Base-by-base conservation (phyloP, 2,888 invertebrate species). In the Orthosia gracilis region DNA sequence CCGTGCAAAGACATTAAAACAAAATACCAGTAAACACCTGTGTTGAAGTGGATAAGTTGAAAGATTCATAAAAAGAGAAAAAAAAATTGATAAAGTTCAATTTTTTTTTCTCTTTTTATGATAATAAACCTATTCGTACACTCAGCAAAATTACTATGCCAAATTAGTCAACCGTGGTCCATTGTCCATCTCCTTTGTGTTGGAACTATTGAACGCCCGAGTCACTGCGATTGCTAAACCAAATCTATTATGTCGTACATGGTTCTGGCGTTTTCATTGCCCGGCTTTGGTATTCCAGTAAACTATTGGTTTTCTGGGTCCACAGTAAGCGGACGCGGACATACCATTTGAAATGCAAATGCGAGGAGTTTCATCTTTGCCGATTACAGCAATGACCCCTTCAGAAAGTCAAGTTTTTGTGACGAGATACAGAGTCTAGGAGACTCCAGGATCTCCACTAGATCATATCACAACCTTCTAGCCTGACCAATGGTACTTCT, bases 131-230 rank as follows among this genome's bases (percentile, higher is more conserved):
- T 13, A 40, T 18, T 50, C 11, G 40, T 18, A 69, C 69, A 62
- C 21, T 40, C 18, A 49, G 26, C 40, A 55, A 69, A 69, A 0
- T 40, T 40, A 40, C 61, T 49, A 49, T 45, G 40, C 13, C 26
- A 49, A 69, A 69, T 61, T 55, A 62, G 61, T 7, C 4, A 45
- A 55, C 26, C 23, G 4, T 18, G 45, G n/a, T 15, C 23, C 54
- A 78, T 78, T 78, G 75, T 76, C 17, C 50, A 57, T 26, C 21
- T 62, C 55, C 23, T 23, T 70, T 76, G 52, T 78, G 45, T 78
- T 13, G 21, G 23, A 26, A 47, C 50, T n/a, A 76, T 78, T 57
- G 70, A 40, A 23, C 12, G 13, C 9, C 18, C 79, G 15, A 47
- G 23, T 65, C 31, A 57, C 47, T 26, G 23, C 18, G 23, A 74